Evolutionary conservation across 2,797 vertebrate species (phyloP).

Genomic region (Chelon labrosus): DNA sequence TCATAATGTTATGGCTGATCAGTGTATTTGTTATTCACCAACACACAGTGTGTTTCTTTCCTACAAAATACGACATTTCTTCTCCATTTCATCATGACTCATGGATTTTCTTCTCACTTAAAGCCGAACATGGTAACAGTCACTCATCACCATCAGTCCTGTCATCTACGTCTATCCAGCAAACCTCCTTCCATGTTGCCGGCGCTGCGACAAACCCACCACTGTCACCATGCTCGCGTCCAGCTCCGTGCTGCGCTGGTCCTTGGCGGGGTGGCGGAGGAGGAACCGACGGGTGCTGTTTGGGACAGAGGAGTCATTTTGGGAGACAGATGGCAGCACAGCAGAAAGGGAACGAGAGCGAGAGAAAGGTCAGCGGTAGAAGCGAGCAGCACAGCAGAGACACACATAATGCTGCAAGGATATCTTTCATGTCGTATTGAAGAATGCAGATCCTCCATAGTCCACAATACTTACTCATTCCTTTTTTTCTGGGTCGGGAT

Average conservation of each 20-base stretch:
- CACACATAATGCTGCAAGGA: constrained; percentile 1
- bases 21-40: too few species aligned
- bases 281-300: constrained; percentile 42
- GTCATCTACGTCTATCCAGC: too few species aligned
- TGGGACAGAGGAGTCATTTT: constrained; percentile 48
- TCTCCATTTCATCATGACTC: too few species aligned
- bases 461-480: too few species aligned
- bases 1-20: too few species aligned
- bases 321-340: constrained; percentile 72
- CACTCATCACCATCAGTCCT: too few species aligned
- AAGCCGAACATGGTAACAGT: too few species aligned
- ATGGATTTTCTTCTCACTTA: too few species aligned
- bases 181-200: constrained; percentile 6
- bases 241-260: constrained; percentile 32
- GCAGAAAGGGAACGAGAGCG: constrained; percentile 38
- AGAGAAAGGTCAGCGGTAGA: constrained; percentile 48
- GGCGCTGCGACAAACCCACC: constrained; percentile 12
- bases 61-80: too few species aligned
- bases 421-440: neutral
- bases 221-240: constrained; percentile 23
- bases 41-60: too few species aligned
- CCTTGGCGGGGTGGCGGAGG: constrained; percentile 42
- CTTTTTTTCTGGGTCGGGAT: neutral
- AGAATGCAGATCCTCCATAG: neutral
- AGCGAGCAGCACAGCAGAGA: neutral